Percentiles rank a stretch among this genome's conserved stretches.
These are phyloP conservation scores for Harpagus bidentatus DNA, from an alignment of 2,113 vertebrate genomes.

Conservation along the genomic window DNA sequence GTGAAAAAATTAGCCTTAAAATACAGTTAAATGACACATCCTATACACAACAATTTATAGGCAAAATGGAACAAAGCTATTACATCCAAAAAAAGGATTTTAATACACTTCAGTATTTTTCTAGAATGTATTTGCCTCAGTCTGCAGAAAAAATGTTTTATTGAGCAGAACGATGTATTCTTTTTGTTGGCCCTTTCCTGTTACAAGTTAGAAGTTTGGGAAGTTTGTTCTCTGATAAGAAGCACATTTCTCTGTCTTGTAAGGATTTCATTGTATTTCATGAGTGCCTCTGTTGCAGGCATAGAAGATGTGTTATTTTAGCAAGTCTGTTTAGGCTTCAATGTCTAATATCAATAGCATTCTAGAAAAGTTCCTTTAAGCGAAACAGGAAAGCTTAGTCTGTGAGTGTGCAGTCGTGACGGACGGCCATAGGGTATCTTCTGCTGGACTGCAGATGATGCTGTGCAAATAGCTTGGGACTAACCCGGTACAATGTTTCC, in stretches of 20 bases:
- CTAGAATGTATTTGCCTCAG: not conserved
- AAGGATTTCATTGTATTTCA: not conserved
- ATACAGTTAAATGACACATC: not conserved
- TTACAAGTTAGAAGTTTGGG: not conserved
- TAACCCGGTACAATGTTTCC: not conserved
- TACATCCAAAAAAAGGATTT: not conserved
- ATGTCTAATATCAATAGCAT: not conserved
- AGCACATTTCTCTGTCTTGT: not conserved
- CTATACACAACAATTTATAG: not conserved
- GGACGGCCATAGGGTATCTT: not conserved
- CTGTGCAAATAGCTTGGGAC: not conserved
- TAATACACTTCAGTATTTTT: not conserved
- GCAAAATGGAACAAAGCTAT: not conserved
- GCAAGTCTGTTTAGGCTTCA: not conserved
- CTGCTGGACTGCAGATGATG: not conserved
- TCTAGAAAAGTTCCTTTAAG: not conserved
- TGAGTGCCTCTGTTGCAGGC: not conserved
- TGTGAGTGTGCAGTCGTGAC: not conserved
- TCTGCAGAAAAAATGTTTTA: not conserved
- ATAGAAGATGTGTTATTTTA: not conserved
- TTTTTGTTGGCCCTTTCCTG: not conserved
- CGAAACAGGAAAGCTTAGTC: not conserved
- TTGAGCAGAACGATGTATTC: not conserved
- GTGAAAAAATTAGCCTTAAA: not conserved
- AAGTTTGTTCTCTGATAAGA: not conserved